Evolutionary conservation across 1,140 invertebrate genomes (phyloP).

Genomic region (Ridgeia piscesae): DNA sequence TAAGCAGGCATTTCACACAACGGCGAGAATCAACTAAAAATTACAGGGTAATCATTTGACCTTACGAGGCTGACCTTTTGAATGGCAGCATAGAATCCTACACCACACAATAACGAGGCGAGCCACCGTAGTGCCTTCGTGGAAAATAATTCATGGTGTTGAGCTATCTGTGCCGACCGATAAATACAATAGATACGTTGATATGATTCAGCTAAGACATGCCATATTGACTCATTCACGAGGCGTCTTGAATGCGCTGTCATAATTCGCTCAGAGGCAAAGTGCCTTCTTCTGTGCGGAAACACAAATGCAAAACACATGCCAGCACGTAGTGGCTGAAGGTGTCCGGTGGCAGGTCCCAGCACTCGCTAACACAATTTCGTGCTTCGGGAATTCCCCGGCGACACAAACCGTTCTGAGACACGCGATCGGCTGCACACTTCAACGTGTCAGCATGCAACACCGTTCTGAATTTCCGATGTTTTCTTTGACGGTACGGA

Average conservation of each 20-base stretch:
- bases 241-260: background rate
- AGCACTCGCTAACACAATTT: background rate
- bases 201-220: slow-evolving; percentile 1
- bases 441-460: background rate
- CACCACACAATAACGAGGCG: background rate
- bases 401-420: background rate
- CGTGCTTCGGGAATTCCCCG: background rate
- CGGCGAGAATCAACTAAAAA: background rate
- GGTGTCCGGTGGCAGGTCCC: background rate
- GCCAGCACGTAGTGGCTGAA: background rate
- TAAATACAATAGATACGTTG: slow-evolving; percentile 6
- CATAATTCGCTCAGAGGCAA: background rate
- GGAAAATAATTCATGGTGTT: background rate
- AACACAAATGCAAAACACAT: background rate
- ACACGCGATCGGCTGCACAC: background rate
- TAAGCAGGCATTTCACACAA: background rate
- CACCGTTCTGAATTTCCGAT: background rate
- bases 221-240: background rate
- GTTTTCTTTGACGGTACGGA: background rate
- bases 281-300: background rate
- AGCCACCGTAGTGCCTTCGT: background rate
- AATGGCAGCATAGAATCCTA: background rate
- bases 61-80: background rate
- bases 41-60: background rate
- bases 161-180: background rate